Base-by-base conservation (phyloP, 2,113 vertebrate species). In the Aptenodytes forsteri region DNA sequence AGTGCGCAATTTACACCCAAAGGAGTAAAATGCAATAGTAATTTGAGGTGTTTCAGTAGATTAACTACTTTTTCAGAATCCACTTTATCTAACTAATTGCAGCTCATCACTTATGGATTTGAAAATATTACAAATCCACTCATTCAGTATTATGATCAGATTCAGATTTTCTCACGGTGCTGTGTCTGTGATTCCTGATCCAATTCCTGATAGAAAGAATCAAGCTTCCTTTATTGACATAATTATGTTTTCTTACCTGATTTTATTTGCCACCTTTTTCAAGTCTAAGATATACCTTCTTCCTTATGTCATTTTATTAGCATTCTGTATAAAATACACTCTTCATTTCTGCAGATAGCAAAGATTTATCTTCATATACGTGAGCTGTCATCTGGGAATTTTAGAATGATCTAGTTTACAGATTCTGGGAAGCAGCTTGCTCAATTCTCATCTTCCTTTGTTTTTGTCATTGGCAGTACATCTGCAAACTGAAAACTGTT, bases 341-440 rank as follows among this genome's bases (percentile, higher is more conserved):
- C 72, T 97, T 97, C 59, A 61, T 96, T 97, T 86, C 67, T 65
- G 40, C 73, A 93, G 86, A 87, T 70, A 97, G 19, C 69, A 82
- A 97, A 89, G 81, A 96, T 93, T 87, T 96, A 72, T 94, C 91
- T 96, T 98, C 82, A 87, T 96, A 90, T 89, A 78, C 54, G 61
- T 50, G 50, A 83, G 50, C 80, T 97, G 80, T 89, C 95, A 97
- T 75, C n/a, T 89, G 70, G 92, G 87, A 97, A 94, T 97, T 98
- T 97, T 93, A 86, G 50, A 93, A 79, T 69, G 17, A 94, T 97
- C 88, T 93, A 59, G 32, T 96, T 97, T 84, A 67, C 83, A 93
- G 86, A 97, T 92, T 93, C 86, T 93, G 55, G 18, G 15, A 97
- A 98, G 82, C 56, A 95, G 25, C 30, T 93, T 94, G 81, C 54